Evolutionary conservation across 2,888 invertebrate species (phyloP).

Genomic region (Epirrita christyi): DNA sequence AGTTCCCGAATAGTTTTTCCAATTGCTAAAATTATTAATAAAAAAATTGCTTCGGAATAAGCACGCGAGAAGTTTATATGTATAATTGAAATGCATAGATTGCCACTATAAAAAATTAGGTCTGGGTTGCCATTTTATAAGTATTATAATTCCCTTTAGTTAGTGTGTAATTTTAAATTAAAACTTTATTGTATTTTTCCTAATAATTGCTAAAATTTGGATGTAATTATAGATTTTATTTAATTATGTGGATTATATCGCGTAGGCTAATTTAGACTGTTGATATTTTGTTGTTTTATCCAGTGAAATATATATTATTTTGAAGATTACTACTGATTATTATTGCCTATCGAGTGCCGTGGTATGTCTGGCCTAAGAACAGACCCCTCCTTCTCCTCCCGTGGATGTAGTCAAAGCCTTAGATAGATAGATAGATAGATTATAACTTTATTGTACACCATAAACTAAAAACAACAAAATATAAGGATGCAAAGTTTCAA

Average conservation of each 20-base stretch:
- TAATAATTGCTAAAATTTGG: slow-evolving; percentile 29
- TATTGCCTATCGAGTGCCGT: no score
- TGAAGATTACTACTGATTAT: slow-evolving; percentile 43
- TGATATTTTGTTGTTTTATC: slow-evolving; percentile 67
- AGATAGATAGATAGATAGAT: no score
- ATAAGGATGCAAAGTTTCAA: no score
- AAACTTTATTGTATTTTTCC: slow-evolving; percentile 30
- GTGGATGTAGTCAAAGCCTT: no score
- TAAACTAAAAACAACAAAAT: no score
- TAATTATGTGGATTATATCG: slow-evolving; percentile 27
- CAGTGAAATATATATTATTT: slow-evolving; percentile 70
- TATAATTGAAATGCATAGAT: slow-evolving; percentile 24
- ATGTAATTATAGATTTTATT: slow-evolving; percentile 18
- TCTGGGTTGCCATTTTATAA: slow-evolving; percentile 45
- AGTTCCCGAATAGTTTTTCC: slow-evolving; percentile 16
- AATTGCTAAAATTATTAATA: slow-evolving; percentile 9
- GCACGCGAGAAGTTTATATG: slow-evolving; percentile 12
- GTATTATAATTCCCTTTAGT: slow-evolving; percentile 46
- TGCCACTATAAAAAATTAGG: slow-evolving; percentile 40
- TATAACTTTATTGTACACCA: no score
- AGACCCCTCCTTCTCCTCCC: no score
- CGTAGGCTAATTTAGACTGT: slow-evolving; percentile 43
- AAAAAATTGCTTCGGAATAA: slow-evolving; percentile 13
- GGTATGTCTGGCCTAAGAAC: no score
- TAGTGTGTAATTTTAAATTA: slow-evolving; percentile 41